Evolutionary conservation across 2,797 vertebrate species (phyloP).

Genomic region (Ctenopoma multispine): DNA sequence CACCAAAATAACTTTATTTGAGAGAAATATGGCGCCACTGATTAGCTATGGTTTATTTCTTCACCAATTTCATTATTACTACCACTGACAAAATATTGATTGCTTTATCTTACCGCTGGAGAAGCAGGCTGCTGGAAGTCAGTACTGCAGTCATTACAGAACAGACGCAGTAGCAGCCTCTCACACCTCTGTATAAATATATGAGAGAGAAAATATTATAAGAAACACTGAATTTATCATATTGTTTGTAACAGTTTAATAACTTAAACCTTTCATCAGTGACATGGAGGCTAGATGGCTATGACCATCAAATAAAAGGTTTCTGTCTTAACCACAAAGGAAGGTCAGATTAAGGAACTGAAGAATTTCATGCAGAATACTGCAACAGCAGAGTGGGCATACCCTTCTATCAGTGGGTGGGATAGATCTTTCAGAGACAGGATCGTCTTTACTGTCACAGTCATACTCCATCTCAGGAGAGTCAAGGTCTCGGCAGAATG

Average conservation of each 20-base stretch:
- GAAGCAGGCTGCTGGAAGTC: constrained; percentile 95
- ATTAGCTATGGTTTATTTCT: no score
- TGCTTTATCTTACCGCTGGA: constrained; percentile 85
- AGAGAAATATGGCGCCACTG: no score
- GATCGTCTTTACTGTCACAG: constrained; percentile 81
- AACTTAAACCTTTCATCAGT: not conserved
- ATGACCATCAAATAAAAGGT: not conserved
- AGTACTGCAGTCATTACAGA: constrained; percentile 94
- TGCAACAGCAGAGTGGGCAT: constrained; percentile 39
- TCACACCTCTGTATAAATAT: constrained; percentile 89
- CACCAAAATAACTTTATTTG: no score
- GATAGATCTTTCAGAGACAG: constrained; percentile 71
- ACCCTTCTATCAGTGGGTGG: constrained; percentile 89
- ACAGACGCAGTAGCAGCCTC: constrained; percentile 91
- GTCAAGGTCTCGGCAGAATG: constrained; percentile 90
- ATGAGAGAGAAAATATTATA: not conserved
- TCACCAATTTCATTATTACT: no score
- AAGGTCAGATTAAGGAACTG: not conserved
- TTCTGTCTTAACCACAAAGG: not conserved
- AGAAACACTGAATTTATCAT: not conserved
- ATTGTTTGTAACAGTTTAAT: not conserved
- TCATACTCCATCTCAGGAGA: constrained; percentile 93
- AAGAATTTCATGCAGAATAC: not conserved
- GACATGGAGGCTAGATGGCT: not conserved
- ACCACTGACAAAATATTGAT: not conserved